Evolutionary conservation across 92 coral and sea anemone genomes (phyloP), one percentile per base, ranked within the genome.

Genomic region (Heteractis magnifica): DNA sequence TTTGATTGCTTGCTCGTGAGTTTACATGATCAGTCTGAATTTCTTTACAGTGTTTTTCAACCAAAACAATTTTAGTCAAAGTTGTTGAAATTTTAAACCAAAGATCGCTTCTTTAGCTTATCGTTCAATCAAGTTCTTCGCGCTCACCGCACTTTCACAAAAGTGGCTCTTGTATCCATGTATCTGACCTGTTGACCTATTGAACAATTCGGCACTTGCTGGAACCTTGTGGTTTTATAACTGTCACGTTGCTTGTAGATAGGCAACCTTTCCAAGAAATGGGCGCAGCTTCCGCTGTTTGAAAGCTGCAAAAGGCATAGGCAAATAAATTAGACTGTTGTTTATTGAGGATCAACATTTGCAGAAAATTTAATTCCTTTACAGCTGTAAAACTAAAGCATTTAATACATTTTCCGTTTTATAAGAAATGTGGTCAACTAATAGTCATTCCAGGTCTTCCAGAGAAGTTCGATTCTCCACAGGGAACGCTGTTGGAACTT

Each of bases 221-320:
- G 73, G 48, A 4, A 3, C 8, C 4, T 1, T 48, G 77, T 50
- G 76, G 78, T 59, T 71, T 44, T 71, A 74, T 49, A 70, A 73
- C 65, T 23, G 78, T 82, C 75, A 50, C 70, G 74, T 65, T 64
- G 48, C 51, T 10, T n/a, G n/a, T 4, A 56, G 50, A 6, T 48
- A 51, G 5, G 52, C 85, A n/a, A 51, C 18, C 20, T 76, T 82
- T 82, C 86, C 60, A 14, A 59, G 86, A 82, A 82, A 82, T 21
- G 86, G 86, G 86, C 44, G 86, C 86, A 82, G 86, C 21, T 82
- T 82, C 86, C 86, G 86, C n/a, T 75, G 79, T 52, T 15, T 75
- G 56, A 56, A 82, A 72, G 70, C 52, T n/a, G 18, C 68, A 71
- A 72, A 73, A 21, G 64, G 64, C 56, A 71, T 73, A 72, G 53